Conservation (phyloP, 2,113 vertebrate species). For the Puntigrus tetrazona region DNA sequence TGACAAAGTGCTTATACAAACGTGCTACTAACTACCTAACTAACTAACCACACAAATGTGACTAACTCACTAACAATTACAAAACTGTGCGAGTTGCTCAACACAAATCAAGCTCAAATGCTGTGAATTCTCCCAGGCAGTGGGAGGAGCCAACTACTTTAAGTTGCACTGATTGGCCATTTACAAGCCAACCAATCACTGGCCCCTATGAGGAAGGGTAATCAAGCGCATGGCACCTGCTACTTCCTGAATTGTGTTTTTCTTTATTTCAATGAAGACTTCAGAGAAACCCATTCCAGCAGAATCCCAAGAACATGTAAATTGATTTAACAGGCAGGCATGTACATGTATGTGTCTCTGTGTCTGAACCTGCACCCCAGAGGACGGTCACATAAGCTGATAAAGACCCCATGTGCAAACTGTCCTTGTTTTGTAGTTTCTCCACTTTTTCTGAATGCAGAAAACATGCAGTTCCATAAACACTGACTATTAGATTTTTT, state of each 20-base stretch:
- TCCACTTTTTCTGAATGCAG: background rate
- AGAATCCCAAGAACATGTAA: background rate
- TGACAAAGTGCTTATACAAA: constrained; percentile 54
- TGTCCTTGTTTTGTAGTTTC: background rate
- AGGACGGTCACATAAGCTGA: background rate
- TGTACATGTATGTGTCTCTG: background rate
- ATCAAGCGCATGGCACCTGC: constrained; percentile 36
- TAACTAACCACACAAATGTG: constrained; percentile 55
- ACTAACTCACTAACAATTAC: background rate
- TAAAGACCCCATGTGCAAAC: background rate
- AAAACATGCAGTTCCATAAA: background rate
- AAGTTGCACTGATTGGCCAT: constrained; percentile 75
- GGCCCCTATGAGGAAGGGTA: constrained; percentile 39
- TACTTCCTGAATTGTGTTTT: background rate
- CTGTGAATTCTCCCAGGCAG: constrained; percentile 32
- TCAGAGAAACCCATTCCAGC: background rate
- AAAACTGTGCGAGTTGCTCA: constrained; percentile 57
- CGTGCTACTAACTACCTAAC: constrained; percentile 30
- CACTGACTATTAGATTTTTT: background rate
- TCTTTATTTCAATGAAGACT: background rate
- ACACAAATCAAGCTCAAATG: constrained; percentile 52
- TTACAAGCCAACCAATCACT: constrained; percentile 66
- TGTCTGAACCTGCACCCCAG: background rate
- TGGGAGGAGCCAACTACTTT: constrained; percentile 56
- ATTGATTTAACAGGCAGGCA: background rate